A percentile compares a stretch with the other conserved stretches of the same genome.
Evolutionary conservation across 2,888 invertebrate genomes (phyloP).

Genomic region (Agrochola macilenta): DNA sequence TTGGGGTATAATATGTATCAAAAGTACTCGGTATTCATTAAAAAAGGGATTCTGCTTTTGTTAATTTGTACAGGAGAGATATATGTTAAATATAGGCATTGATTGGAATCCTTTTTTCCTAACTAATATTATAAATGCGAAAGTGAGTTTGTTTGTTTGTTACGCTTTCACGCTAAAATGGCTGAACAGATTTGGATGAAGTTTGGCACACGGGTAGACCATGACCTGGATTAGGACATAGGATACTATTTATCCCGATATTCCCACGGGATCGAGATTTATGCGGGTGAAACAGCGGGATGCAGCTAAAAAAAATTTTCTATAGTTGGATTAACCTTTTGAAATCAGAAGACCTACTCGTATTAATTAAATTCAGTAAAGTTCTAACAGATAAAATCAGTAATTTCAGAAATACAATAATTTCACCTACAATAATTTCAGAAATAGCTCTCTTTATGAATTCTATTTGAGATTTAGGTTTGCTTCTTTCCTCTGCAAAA

Average conservation of each 20-base stretch:
- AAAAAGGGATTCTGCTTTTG: conserved; percentile 6
- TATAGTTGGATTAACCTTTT: not conserved
- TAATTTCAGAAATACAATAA: not conserved
- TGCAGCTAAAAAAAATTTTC: not conserved
- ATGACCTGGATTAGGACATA: too few relatives aligned
- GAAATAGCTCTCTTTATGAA: not conserved
- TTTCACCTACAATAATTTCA: not conserved
- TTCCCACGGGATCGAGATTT: too few relatives aligned
- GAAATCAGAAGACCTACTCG: not conserved
- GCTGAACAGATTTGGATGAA: too few relatives aligned
- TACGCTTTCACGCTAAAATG: too few relatives aligned
- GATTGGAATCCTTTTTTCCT: not conserved
- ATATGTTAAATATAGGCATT: not conserved
- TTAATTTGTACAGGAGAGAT: not conserved
- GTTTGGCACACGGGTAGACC: too few relatives aligned
- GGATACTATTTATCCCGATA: too few relatives aligned
- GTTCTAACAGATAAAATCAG: not conserved
- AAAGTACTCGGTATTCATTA: conserved; percentile 23
- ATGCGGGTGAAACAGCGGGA: too few relatives aligned
- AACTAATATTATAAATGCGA: not conserved
- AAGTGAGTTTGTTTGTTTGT: not conserved
- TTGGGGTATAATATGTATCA: not conserved
- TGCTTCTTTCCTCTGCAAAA: not conserved
- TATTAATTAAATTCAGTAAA: too few relatives aligned
- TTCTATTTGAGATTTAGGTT: not conserved